phyloP scores from a whole-genome alignment of 2,888 invertebrate genomes.

The Gasteruption jaculator region DNA sequence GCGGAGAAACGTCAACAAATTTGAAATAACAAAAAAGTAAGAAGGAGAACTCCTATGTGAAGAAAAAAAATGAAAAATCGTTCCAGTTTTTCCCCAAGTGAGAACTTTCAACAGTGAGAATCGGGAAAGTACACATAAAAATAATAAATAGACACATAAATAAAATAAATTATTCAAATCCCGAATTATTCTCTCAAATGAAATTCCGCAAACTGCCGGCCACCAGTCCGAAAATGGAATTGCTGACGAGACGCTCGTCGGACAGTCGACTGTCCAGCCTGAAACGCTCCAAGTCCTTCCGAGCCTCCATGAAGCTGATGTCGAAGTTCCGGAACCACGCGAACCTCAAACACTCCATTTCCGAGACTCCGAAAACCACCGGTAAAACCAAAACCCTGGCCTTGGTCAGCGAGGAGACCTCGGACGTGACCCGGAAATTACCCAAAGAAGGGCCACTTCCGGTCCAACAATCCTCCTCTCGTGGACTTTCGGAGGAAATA shows the following conservation, averaged over 20 bases:
- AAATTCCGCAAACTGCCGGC: conserved; percentile 35
- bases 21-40: too few relatives aligned
- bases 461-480: neutral
- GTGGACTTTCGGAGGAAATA: neutral
- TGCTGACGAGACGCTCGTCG: conserved; percentile 33
- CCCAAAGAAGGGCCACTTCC: too few relatives aligned
- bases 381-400: conserved; percentile 1
- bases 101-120: too few relatives aligned
- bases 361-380: neutral
- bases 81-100: too few relatives aligned
- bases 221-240: conserved; percentile 43
- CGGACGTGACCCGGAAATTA: too few relatives aligned
- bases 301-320: conserved; percentile 44
- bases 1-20: conserved; percentile 3
- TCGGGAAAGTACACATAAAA: too few relatives aligned
- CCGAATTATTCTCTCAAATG: too few relatives aligned
- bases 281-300: conserved; percentile 44
- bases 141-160: too few relatives aligned
- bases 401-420: neutral
- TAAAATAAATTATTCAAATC: too few relatives aligned
- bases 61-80: too few relatives aligned
- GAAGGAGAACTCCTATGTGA: too few relatives aligned
- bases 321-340: conserved; percentile 42
- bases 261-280: conserved; percentile 34
- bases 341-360: too few relatives aligned